Evolutionary conservation across 2,797 vertebrate genomes (phyloP).

Genomic region (Nyctalus aviator): DNA sequence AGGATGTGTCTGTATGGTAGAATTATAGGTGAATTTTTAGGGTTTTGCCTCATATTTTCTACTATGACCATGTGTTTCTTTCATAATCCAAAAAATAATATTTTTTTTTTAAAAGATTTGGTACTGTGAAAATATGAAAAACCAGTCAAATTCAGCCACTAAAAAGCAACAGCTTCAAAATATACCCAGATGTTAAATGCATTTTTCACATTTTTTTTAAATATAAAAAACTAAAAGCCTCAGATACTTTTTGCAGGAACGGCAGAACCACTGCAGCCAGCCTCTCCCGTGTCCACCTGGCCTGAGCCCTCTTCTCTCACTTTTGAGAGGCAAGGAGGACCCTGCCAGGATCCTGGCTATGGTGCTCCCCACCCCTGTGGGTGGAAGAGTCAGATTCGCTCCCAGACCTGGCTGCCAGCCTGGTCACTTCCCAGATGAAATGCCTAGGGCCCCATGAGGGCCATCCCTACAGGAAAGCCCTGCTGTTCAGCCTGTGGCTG

Average conservation of each 20-base stretch:
- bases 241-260: not conserved
- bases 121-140: conserved; percentile 21
- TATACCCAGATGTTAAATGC: not conserved
- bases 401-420: conserved; percentile 25
- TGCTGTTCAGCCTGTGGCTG: not conserved
- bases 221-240: not conserved
- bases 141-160: not conserved
- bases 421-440: conserved; percentile 5
- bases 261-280: not conserved
- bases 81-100: not conserved
- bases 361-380: not conserved
- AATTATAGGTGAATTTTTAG: not conserved
- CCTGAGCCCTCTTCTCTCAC: not conserved
- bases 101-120: not conserved
- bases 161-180: conserved; percentile 29
- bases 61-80: not conserved
- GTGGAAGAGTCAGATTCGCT: not conserved
- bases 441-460: not conserved
- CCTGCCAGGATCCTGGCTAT: not conserved
- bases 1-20: not conserved
- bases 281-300: accelerated
- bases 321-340: not conserved
- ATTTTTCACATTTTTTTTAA: not conserved
- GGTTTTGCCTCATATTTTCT: not conserved
- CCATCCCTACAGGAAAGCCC: not conserved